A percentile compares a stretch with the other conserved stretches of the same genome.
These are phyloP conservation scores for Macquaria australasica DNA, from an alignment of 2,113 vertebrate genomes.

Conservation along the genomic window DNA sequence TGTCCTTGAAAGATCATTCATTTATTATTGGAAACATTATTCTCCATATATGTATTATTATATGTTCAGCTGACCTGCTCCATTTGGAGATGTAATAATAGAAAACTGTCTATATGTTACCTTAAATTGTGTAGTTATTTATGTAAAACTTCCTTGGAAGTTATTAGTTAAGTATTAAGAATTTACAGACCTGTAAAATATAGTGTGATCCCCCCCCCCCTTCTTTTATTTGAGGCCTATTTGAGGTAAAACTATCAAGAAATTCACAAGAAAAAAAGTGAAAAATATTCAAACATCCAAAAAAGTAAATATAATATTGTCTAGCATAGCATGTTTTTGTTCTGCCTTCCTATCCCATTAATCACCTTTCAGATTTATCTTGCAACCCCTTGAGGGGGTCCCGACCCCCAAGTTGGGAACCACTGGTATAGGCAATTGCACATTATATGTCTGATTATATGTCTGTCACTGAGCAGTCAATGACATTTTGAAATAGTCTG, in stretches of 20 bases:
- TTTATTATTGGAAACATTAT: not conserved
- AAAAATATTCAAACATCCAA: not conserved
- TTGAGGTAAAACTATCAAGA: not conserved
- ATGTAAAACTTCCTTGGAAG: not conserved
- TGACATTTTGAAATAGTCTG: constrained; percentile 39
- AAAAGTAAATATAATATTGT: not conserved
- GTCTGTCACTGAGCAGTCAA: constrained; percentile 4
- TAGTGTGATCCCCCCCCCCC: not conserved
- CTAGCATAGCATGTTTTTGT: not conserved
- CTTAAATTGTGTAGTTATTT: not conserved
- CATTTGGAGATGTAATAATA: not conserved
- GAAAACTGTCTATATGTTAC: not conserved
- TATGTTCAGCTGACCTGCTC: too few species aligned
- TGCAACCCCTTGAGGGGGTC: not conserved
- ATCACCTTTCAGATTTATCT: constrained; percentile 2
- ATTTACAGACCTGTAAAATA: not conserved
- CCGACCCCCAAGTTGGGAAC: not conserved
- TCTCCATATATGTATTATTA: not conserved
- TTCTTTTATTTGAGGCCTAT: too few species aligned
- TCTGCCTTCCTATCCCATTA: not conserved
- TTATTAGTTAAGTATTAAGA: not conserved
- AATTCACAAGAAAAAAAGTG: not conserved
- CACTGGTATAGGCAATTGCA: not conserved
- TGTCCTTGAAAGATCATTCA: not conserved
- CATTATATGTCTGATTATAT: constrained; percentile 5